These are phyloP conservation scores for Isotomurus palustris DNA, from an alignment of 2,888 invertebrate species.

Conservation along the genomic window DNA sequence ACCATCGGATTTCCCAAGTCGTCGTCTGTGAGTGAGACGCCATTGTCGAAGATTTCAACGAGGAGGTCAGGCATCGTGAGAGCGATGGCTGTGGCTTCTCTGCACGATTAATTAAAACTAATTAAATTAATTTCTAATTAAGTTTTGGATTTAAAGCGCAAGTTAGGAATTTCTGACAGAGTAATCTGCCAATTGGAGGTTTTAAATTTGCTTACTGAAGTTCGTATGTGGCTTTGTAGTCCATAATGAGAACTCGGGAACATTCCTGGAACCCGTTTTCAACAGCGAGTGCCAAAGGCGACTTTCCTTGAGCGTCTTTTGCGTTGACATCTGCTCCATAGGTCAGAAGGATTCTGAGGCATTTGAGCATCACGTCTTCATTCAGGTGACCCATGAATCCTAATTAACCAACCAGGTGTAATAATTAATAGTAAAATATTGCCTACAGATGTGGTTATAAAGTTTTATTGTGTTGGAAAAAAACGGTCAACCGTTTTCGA, in stretches of 20 bases:
- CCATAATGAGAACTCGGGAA: slow-evolving; percentile 17
- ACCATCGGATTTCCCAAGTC: neutral
- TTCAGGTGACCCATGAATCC: slow-evolving; percentile 23
- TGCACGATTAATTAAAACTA: too few relatives aligned
- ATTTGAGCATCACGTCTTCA: slow-evolving; percentile 16
- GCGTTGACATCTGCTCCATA: slow-evolving; percentile 16
- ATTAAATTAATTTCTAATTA: too few relatives aligned
- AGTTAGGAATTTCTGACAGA: neutral
- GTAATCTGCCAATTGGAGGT: neutral
- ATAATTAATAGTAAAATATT: neutral
- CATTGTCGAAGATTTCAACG: slow-evolving; percentile 19
- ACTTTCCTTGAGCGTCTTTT: slow-evolving; percentile 9
- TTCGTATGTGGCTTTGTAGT: slow-evolving; percentile 12
- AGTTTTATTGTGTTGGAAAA: neutral
- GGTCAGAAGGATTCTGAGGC: slow-evolving; percentile 9
- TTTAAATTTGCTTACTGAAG: neutral
- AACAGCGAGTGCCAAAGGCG: slow-evolving; percentile 21
- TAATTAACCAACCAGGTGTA: neutral
- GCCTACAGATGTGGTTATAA: neutral
- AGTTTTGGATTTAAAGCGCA: too few relatives aligned
- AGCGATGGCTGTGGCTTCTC: slow-evolving; percentile 18
- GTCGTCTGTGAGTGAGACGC: slow-evolving; percentile 12
- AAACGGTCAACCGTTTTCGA: slow-evolving; percentile 19
- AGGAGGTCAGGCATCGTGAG: slow-evolving; percentile 24
- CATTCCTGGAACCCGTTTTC: slow-evolving; percentile 17